A percentile compares a stretch with the other conserved stretches of the same genome.
phyloP scores from a whole-genome alignment of 2,113 vertebrate genomes.

The Formicarius rufipectus region DNA sequence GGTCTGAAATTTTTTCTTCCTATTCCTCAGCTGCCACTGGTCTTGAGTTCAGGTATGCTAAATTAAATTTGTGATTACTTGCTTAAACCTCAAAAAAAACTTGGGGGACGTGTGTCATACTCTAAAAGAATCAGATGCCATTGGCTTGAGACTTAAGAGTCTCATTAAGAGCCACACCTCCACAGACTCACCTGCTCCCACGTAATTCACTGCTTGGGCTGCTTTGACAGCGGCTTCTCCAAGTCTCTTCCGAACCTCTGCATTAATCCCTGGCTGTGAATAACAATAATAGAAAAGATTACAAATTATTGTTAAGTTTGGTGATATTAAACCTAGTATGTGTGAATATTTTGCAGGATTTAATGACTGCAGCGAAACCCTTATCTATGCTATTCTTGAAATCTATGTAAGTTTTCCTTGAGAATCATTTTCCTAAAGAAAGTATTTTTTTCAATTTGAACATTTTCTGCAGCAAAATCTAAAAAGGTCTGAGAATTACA shows the following conservation, averaged over 20 bases:
- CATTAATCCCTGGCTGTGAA: constrained; percentile 88
- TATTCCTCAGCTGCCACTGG: neutral
- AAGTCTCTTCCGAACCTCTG: constrained; percentile 87
- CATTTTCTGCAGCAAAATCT: neutral
- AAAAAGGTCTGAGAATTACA: neutral
- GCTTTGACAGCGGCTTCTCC: constrained; percentile 95
- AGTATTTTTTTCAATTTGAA: neutral
- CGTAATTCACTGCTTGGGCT: constrained; percentile 93
- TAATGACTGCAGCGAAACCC: neutral
- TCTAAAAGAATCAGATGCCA: neutral
- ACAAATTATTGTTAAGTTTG: neutral
- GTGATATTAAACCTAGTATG: neutral
- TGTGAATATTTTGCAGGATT: neutral
- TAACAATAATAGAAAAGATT: neutral
- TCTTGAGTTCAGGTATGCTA: neutral
- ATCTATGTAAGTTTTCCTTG: neutral
- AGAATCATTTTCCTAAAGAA: neutral
- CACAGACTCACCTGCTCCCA: constrained; percentile 89
- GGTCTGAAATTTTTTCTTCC: neutral
- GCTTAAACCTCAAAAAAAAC: neutral
- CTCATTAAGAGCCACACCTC: neutral
- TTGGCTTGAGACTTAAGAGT: neutral
- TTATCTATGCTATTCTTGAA: neutral
- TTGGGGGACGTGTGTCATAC: neutral
- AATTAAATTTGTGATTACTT: neutral